Base-by-base conservation (phyloP, 2,797 vertebrate genomes). In the Botia kubotai region DNA sequence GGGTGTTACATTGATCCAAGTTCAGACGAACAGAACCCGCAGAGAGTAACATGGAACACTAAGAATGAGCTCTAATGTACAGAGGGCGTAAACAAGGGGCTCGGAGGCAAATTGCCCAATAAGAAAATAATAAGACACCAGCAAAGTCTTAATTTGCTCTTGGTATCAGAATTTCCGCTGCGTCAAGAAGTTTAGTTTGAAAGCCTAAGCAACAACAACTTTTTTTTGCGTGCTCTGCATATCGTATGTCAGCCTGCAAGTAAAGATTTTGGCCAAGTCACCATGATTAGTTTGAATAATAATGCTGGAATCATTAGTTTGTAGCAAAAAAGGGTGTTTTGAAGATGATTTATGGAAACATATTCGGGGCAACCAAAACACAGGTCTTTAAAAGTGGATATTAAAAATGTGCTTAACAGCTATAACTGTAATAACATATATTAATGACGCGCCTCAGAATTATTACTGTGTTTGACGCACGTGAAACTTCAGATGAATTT, bases 61-160 rank as follows among this genome's bases (percentile, higher is more conserved):
- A 2, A 36, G 52, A 77, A 77, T 77, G 77, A 78, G 74, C 63
- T 43, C 82, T 70, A 71, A 77, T 67, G 53, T 48, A 72, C 13
- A 77, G 21, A 71, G 63, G 72, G 60, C 26, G 67, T 50, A 71
- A 75, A 19, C 71, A 62, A 10, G 2, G 10, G 65, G 12, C 23
- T 60, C 19, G 17, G 43, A 39, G 39, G 33, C 57, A 55, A 67
- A 77, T 77, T 72, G 68, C 13, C 23, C 48, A 72, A 71, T 26
- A 53, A 57, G 72, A 66, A 76, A 83, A 29, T 52, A 76, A 71
- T 29, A 21, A 74, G 63, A 79, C 77, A 71, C 36, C 29, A 23
- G 26, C 68, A 14, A 68, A 33, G 26, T n/a, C 0, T 52, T 39
- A 0, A 81, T 63, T 39, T 79, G 55, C 33, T 69, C 14, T 4